Evolutionary conservation across 2,113 vertebrate genomes (phyloP), one percentile per base, ranked within the genome.

Genomic region (Anoura caudifer): DNA sequence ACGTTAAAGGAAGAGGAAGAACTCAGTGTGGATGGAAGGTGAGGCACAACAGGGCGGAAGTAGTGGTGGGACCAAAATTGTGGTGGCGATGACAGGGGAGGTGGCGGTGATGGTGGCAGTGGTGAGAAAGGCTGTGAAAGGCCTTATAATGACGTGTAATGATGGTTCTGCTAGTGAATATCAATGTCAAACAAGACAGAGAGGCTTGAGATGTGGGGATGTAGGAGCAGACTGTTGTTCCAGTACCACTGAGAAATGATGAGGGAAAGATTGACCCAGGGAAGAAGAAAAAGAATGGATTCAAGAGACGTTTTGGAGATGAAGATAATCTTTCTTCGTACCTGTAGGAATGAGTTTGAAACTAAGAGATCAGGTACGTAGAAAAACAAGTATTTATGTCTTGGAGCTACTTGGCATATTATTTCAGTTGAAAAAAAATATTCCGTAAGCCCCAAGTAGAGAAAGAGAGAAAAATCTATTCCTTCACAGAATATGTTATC

Each of bases 21-120:
- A 47, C 61, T 76, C 24, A 8, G 31, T 65, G 5, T 56, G 45
- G 36, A 8, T 41, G 56, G 3, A n/a, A 67, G 19, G 22, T 26
- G 28, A 70, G 4, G 54, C 22, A 3, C 6, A 59, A 7, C 3
- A 33, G 75, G 7, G 14, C 28, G 5, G 61, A 7, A 81, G 20
- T 1, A n/a, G 9, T 0, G 4, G 33, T 20, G 26, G 45, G 19
- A 4, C 17, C 26, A n/a, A 38, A 65, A 65, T 54, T 1, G n/a
- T 7, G 10, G 9, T 26, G 33, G 15, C 47, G 11, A 15, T 22
- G 50, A 31, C 47, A 11, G 56, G 41, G 20, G 22, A 19, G 5
- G 22, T 12, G 22, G 24, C 2, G 1, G 26, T 14, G 10, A 17
- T 19, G 19, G 36, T 36, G 43, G 33, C 11, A 7, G 6, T 20